Evolutionary conservation across 2,888 invertebrate genomes (phyloP).

Genomic region (Apamea sordens): DNA sequence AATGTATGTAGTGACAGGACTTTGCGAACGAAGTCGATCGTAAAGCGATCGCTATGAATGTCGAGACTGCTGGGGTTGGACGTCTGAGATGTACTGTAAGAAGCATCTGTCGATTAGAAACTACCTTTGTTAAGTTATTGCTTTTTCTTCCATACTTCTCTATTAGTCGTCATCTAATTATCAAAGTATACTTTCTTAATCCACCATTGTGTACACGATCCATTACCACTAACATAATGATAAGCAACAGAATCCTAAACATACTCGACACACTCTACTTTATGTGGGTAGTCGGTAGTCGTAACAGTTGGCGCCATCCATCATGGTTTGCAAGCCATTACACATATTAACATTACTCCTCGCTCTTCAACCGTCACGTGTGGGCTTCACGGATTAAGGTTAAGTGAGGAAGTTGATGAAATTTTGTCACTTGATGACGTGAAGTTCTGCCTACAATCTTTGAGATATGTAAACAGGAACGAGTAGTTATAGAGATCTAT

Average conservation of each 20-base stretch:
- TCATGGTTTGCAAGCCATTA: slow-evolving; percentile 57
- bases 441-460: background rate
- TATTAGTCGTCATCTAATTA: background rate
- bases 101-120: background rate
- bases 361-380: slow-evolving; percentile 3
- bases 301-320: slow-evolving; percentile 51
- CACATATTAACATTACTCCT: slow-evolving; percentile 35
- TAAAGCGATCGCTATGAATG: no score
- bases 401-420: background rate
- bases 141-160: background rate
- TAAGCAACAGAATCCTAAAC: slow-evolving; percentile 31
- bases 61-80: no score
- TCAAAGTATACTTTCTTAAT: background rate
- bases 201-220: slow-evolving; percentile 12
- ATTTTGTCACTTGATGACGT: background rate
- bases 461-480: background rate
- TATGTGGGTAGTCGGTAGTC: slow-evolving; percentile 34
- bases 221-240: slow-evolving; percentile 20
- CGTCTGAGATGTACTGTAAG: background rate
- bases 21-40: no score
- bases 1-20: no score
- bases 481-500: background rate
- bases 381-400: slow-evolving; percentile 39
- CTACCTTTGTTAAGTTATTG: background rate
- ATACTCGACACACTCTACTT: slow-evolving; percentile 5